Percentiles rank a stretch among this genome's conserved stretches.
Conservation (phyloP, 2,888 invertebrate genomes). For the Dicroscelio sp. region DNA sequence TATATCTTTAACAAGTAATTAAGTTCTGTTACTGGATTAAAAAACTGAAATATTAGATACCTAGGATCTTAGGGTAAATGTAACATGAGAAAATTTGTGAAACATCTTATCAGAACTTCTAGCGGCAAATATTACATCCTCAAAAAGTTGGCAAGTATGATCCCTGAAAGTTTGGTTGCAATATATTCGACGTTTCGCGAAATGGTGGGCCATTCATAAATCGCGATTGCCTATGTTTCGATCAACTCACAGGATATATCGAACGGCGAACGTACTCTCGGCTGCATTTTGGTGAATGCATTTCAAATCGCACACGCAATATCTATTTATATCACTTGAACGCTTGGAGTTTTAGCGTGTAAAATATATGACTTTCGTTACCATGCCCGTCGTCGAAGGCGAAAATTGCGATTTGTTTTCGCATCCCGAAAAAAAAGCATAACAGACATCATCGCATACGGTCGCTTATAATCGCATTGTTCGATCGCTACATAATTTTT, state of each 20-base stretch:
- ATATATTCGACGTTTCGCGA: slow-evolving; percentile 86
- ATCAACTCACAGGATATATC: slow-evolving; percentile 83
- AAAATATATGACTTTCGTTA: slow-evolving; percentile 74
- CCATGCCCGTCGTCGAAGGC: neutral
- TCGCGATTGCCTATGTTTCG: slow-evolving; percentile 85
- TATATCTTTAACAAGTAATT: too few relatives aligned
- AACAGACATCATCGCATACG: neutral
- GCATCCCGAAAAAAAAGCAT: neutral
- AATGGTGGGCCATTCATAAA: slow-evolving; percentile 86
- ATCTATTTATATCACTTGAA: slow-evolving; percentile 75
- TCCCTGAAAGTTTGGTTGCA: slow-evolving; percentile 78
- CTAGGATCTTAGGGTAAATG: too few relatives aligned
- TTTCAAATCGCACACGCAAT: slow-evolving; percentile 78
- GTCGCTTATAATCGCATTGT: slow-evolving; percentile 26
- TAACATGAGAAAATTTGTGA: too few relatives aligned
- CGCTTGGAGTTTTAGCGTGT: slow-evolving; percentile 66
- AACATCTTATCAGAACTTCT: too few relatives aligned
- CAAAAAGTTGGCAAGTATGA: slow-evolving; percentile 52
- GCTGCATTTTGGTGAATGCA: slow-evolving; percentile 63
- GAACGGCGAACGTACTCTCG: slow-evolving; percentile 80
- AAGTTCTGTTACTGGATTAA: too few relatives aligned
- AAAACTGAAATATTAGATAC: too few relatives aligned
- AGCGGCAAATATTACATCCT: neutral
- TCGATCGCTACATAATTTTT: slow-evolving; percentile 24
- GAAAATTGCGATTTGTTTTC: slow-evolving; percentile 39